phyloP scores from a whole-genome alignment of 2,797 vertebrate species.

The Coluber constrictor region DNA sequence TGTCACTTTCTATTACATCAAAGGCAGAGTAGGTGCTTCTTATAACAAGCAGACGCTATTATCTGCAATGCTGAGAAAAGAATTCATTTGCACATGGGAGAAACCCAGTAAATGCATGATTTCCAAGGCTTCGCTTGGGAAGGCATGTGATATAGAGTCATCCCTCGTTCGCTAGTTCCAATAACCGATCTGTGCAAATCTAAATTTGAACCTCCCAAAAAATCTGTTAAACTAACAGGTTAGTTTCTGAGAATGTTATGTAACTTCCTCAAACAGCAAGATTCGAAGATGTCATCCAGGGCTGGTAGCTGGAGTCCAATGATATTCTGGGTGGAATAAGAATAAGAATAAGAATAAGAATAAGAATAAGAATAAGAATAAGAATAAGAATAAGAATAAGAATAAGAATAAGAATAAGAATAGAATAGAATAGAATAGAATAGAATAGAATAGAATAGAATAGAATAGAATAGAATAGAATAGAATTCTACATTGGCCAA shows the following conservation, averaged over 20 bases:
- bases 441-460: no score
- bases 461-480: no score
- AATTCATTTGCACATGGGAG: conserved; percentile 16
- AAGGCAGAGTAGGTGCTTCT: conserved; percentile 33
- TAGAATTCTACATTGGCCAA: no score
- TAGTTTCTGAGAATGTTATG: not conserved
- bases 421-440: no score
- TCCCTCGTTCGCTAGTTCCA: not conserved
- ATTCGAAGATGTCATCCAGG: no score
- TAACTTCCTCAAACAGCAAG: no score
- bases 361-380: no score
- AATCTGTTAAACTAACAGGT: conserved; percentile 3
- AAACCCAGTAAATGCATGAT: conserved; percentile 3
- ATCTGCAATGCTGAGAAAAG: conserved; percentile 36
- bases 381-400: no score
- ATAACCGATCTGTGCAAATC: not conserved
- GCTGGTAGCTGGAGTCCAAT: no score
- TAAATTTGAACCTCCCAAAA: not conserved
- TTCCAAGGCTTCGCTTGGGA: conserved; percentile 30
- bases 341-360: no score
- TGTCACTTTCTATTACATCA: conserved; percentile 16
- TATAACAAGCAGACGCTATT: conserved; percentile 36
- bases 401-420: no score
- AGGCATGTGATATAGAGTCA: conserved; percentile 1
- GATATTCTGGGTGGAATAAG: no score